Conservation (phyloP, 2,888 invertebrate genomes). For the Drosophila meridionalis region DNA sequence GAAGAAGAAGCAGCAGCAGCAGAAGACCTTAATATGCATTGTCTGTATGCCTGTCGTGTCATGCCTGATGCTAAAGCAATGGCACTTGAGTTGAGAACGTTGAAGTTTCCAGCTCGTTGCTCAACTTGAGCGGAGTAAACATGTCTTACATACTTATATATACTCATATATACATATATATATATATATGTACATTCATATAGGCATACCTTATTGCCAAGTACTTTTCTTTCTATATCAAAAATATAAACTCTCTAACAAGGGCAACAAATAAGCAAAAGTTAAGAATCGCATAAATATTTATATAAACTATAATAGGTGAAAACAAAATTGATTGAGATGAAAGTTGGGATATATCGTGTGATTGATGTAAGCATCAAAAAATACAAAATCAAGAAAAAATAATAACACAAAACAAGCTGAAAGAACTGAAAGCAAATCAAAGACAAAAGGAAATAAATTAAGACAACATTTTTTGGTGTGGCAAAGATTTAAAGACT, state of each 20-base stretch:
- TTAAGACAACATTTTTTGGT: neutral
- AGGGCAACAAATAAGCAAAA: neutral
- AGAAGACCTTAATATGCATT: slow-evolving; percentile 41
- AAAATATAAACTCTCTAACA: neutral
- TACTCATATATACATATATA: neutral
- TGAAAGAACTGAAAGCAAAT: slow-evolving; percentile 19
- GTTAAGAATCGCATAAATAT: slow-evolving; percentile 8
- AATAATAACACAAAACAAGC: slow-evolving; percentile 6
- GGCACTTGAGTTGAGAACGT: slow-evolving; percentile 21
- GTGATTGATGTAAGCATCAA: slow-evolving; percentile 19
- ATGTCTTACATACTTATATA: neutral
- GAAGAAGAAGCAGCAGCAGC: neutral
- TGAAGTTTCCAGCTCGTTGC: slow-evolving; percentile 33
- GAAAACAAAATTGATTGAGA: slow-evolving; percentile 23
- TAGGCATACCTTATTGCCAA: neutral
- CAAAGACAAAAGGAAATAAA: slow-evolving; percentile 12
- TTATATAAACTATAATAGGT: slow-evolving; percentile 9
- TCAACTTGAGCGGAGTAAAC: slow-evolving; percentile 13
- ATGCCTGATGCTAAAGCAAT: slow-evolving; percentile 19
- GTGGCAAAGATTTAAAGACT: slow-evolving; percentile 7
- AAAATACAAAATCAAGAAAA: neutral
- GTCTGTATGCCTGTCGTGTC: slow-evolving; percentile 34
- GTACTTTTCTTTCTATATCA: neutral
- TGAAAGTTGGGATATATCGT: slow-evolving; percentile 31
- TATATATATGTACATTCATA: neutral